Evolutionary conservation across 2,888 invertebrate species (phyloP).

Genomic region (Coelinius sp.): DNA sequence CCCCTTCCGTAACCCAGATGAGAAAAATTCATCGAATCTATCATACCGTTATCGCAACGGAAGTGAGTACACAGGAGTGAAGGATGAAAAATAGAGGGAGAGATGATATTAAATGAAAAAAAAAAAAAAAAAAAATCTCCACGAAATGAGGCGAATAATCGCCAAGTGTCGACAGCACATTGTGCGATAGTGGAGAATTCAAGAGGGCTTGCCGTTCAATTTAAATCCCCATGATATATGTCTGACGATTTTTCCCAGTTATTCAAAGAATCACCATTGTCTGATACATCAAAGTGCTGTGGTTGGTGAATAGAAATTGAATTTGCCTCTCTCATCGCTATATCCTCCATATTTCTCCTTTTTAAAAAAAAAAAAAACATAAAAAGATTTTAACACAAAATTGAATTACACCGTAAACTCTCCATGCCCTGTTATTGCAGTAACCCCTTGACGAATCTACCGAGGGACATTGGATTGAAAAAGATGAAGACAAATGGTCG

Average conservation of each 20-base stretch:
- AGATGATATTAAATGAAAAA: background rate
- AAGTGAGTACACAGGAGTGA: background rate
- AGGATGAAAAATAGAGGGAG: slow-evolving; percentile 3
- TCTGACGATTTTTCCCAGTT: background rate
- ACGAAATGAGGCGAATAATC: slow-evolving; percentile 21
- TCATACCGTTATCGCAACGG: slow-evolving; percentile 17
- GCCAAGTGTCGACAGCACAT: background rate
- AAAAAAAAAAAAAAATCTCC: background rate
- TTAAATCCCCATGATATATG: slow-evolving; percentile 7
- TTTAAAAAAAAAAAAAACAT: background rate
- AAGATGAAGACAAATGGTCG: background rate
- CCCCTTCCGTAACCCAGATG: background rate
- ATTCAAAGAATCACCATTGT: background rate
- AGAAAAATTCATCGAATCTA: slow-evolving; percentile 23
- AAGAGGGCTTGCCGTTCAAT: background rate
- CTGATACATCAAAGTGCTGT: slow-evolving; percentile 8
- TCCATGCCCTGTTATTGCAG: background rate
- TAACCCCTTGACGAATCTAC: background rate
- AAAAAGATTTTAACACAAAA: background rate
- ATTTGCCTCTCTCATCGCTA: background rate
- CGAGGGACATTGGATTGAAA: background rate
- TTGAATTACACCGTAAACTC: slow-evolving; percentile 2
- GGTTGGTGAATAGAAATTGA: slow-evolving; percentile 9
- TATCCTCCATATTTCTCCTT: background rate
- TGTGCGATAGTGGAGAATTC: slow-evolving; percentile 5